Evolutionary conservation across 2,888 invertebrate species (phyloP).

Genomic region (Ornithoptera priamus): DNA sequence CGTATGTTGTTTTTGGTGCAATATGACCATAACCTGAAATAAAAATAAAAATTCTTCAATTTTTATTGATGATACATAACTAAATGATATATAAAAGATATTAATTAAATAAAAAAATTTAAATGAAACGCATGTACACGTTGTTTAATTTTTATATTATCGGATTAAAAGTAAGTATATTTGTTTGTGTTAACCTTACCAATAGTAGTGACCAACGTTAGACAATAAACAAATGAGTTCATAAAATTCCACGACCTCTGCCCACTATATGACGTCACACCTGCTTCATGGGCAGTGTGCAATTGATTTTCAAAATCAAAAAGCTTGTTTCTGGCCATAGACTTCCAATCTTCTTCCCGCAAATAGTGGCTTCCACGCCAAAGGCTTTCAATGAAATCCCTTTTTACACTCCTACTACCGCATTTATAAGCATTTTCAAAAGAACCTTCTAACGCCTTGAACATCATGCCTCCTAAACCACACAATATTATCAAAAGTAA

Average conservation of each 20-base stretch:
- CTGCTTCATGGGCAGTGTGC: conserved; percentile 90
- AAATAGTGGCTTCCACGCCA: conserved; percentile 91
- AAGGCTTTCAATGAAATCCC: conserved; percentile 90
- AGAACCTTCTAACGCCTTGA: conserved; percentile 90
- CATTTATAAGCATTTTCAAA: conserved; percentile 93
- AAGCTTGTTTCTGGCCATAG: conserved; percentile 88
- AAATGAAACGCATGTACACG: conserved; percentile 11
- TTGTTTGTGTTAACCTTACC: conserved; percentile 81
- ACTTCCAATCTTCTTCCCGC: conserved; percentile 94
- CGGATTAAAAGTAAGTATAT: not conserved
- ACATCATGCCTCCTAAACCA: conserved; percentile 89
- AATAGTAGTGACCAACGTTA: conserved; percentile 93
- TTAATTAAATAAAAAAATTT: not conserved
- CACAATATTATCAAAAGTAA: conserved; percentile 86
- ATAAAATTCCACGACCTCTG: conserved; percentile 93
- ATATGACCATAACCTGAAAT: conserved; percentile 97
- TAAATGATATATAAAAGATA: not conserved
- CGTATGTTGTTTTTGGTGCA: conserved; percentile 92
- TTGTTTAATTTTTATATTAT: conserved; percentile 1
- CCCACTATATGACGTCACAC: conserved; percentile 90
- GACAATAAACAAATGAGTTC: conserved; percentile 91
- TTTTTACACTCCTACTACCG: conserved; percentile 90
- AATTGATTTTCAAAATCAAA: conserved; percentile 93
- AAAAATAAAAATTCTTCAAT: conserved; percentile 2
- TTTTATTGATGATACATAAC: not conserved